Percentiles rank a stretch among this genome's conserved stretches.
These are phyloP conservation scores for Rapana venosa DNA, from an alignment of 2,888 invertebrate species.

Conservation along the genomic window DNA sequence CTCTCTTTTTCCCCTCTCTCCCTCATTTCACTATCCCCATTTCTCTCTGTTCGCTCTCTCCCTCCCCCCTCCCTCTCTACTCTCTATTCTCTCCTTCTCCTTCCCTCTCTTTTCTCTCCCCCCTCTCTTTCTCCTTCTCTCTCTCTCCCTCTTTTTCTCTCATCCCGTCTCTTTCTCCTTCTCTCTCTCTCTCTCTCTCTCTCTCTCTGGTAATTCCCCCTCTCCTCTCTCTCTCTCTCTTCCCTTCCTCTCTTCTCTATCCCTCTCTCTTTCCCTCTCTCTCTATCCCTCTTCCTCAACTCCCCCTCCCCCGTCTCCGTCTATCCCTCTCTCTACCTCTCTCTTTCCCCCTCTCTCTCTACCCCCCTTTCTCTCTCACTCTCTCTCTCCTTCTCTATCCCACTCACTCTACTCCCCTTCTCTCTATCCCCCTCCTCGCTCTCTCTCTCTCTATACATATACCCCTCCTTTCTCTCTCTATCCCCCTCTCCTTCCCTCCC, in stretches of 20 bases:
- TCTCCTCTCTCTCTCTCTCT: background rate
- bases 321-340: background rate
- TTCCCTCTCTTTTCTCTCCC: background rate
- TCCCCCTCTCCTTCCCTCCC: too few relatives aligned
- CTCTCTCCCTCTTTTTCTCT: background rate
- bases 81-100: background rate
- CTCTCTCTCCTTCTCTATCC: background rate
- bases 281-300: background rate
- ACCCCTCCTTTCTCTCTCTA: too few relatives aligned
- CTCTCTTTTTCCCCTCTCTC: background rate
- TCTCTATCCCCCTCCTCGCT: too few relatives aligned
- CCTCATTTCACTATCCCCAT: background rate
- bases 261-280: background rate
- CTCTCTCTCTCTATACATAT: too few relatives aligned
- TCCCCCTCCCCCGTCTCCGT: background rate
- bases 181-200: background rate
- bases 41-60: background rate
- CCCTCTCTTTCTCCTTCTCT: background rate
- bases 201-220: background rate
- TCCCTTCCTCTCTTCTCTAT: background rate
- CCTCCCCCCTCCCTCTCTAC: background rate
- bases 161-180: background rate
- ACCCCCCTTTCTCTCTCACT: background rate
- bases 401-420: too few relatives aligned
- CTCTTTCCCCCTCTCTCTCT: background rate